Evolutionary conservation across 2,113 vertebrate species (phyloP), one percentile per base, ranked within the genome.

Genomic region (Zapornia atra): DNA sequence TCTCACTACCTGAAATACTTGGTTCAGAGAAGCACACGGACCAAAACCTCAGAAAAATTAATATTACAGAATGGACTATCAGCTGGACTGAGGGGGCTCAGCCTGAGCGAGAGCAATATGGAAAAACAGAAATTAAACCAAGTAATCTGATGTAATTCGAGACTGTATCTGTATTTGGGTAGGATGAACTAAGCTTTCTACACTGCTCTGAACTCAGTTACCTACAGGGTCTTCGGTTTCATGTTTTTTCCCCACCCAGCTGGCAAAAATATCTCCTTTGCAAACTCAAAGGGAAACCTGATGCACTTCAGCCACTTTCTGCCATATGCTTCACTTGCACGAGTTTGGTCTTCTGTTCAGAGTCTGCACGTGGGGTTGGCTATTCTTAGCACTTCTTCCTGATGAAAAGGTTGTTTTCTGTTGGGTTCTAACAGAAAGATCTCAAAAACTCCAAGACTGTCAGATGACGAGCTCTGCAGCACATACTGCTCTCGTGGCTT

Each of bases 391-490:
- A 7, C 19, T 82, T 65, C 61, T 92, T 72, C 51, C 53, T 72
- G 86, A 86, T 64, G 33, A 88, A 85, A 92, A 87, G 24, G 78
- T 92, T 79, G 61, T 54, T 88, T 95, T 71, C 60, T 68, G 51
- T 50, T 1, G 5, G 42, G 24, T 22, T 69, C 48, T 24, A 65
- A 69, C 60, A 81, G 61, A 57, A 80, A 26, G 53, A 87, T 89
- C 61, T 65, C 53, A 87, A 71, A 69, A 91, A 31, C 75, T 69
- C 54, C 42, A 11, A 22, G 73, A 6, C 50, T 75, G 33, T n/a
- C 53, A 57, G 61, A 57, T 54, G 9, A 51, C 44, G 25, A 40
- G 24, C 71, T 85, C 73, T 87, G 72, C 72, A 71, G 77, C 40
- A 12, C 6, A 14, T 18, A 14, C 12, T 31, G 31, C 59, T 92